Evolutionary conservation across 1,140 invertebrate genomes (phyloP), one percentile per base, ranked within the genome.

Genomic region (Trichonephila clavipes): DNA sequence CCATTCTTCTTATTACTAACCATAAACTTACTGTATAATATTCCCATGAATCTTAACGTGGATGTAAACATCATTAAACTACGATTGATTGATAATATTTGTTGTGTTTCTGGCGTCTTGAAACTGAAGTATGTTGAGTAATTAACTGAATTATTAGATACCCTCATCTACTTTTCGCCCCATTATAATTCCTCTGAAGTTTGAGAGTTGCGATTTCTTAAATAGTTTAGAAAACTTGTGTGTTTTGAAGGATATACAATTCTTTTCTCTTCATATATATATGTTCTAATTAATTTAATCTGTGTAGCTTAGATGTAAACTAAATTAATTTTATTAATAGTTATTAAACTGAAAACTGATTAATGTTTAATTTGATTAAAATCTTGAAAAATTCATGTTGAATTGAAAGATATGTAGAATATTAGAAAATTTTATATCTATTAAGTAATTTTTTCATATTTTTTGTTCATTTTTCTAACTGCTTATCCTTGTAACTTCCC

Each of bases 91-190:
- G 72, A 77, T 77, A 34, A 24, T 34, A 34, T 24, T 77, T 77
- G 28, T 77, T 77, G 4, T 77, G 16, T 19, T 34, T 12, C 16
- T 77, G 34, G 34, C 72, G 5, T 18, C 14, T 77, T 40, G 34
- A 51, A 40, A 77, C 72, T 77, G 7, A 51, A 51, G 5, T 51
- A 12, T 12, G 28, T 77, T 28, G 16, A 34, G 28, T 34, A 77
- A 77, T 77, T 77, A 77, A 77, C 34, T 77, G 14, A 77, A 77
- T 85, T 85, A 59, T 85, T 85, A 51, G 51, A 58, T 85, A 59
- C 82, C 51, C n/a, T 51, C 44, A 44, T n/a, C n/a, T 77, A 14
- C 14, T 40, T 77, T 40, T 77, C 16, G 2, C 34, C 3, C 24
- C 24, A 6, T 7, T 19, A 16, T 18, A 40, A 19, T 77, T 18